Evolutionary conservation across 2,113 vertebrate genomes (phyloP), one percentile per base, ranked within the genome.

Genomic region (Regulus satrapa): DNA sequence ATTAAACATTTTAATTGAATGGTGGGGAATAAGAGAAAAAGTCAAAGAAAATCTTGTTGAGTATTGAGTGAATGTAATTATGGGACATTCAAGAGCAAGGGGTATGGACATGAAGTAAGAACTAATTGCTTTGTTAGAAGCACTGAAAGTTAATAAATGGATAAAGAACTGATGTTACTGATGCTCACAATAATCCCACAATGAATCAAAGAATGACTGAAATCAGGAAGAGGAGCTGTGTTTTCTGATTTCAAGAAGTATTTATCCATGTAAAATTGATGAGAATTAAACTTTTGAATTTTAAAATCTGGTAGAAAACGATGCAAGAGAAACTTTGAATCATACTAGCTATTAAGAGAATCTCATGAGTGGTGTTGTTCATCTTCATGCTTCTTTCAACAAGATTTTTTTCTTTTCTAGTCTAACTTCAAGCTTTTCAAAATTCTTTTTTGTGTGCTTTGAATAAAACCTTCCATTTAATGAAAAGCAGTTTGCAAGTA

Each of bases 371-470:
- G 5, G 6, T 38, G 18, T 4, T 66, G 31, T 67, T 89, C 8
- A 14, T 45, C 24, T 82, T 79, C 45, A 58, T 10, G 26, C 18
- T 83, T 58, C 28, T 16, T 66, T 88, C 59, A 88, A 52, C 29
- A 66, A 79, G 13, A n/a, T 26, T 59, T 80, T 80, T 92, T 85
- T 75, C 9, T 92, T 84, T 91, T 75, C 29, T 51, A 77, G 5
- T 59, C 31, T 86, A 58, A 67, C 34, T 81, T 95, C 87, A 94
- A 75, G 32, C 76, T 85, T 66, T 92, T 96, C 63, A 94, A 61
- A 95, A 76, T 81, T 80, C n/a, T 91, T 77, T 78, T 14, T 52
- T 32, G 43, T n/a, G 17, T 43, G 11, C 14, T 94, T 92, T 84
- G 74, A 76, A 82, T 66, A 85, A 90, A 92, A 68, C 1, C 9